Evolutionary conservation across 2,888 invertebrate species (phyloP).

Genomic region (Lacanobia wlatinum): DNA sequence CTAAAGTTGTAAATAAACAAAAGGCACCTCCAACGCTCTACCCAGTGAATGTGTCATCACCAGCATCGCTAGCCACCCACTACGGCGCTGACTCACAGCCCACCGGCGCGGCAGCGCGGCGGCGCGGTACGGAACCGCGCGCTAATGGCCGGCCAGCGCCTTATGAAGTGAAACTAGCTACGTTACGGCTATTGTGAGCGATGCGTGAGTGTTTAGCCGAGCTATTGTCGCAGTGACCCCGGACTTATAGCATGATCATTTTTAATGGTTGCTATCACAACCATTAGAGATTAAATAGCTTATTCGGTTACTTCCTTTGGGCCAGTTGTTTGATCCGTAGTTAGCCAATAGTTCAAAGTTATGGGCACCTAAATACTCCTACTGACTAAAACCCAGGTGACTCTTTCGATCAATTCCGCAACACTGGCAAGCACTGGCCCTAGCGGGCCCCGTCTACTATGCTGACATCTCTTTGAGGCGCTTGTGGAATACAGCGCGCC

Average conservation of each 20-base stretch:
- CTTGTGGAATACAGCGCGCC: too few relatives aligned
- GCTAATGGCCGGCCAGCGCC: constrained; percentile 4
- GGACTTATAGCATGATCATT: constrained; percentile 7
- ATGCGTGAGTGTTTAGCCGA: neutral
- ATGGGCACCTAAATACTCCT: too few relatives aligned
- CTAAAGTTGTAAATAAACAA: too few relatives aligned
- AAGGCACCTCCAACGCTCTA: neutral
- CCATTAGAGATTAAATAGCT: neutral
- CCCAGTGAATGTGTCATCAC: neutral
- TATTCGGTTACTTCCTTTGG: neutral
- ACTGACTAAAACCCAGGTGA: too few relatives aligned
- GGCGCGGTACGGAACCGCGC: constrained; percentile 20
- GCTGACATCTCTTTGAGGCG: too few relatives aligned
- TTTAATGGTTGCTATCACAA: neutral
- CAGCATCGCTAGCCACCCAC: constrained; percentile 18
- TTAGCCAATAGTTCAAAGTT: too few relatives aligned
- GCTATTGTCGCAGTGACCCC: constrained; percentile 34
- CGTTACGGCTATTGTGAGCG: constrained; percentile 42
- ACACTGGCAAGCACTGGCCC: too few relatives aligned
- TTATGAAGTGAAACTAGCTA: neutral
- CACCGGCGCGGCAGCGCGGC: neutral
- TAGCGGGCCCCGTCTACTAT: too few relatives aligned
- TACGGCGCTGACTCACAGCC: constrained; percentile 24
- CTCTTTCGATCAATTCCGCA: too few relatives aligned
- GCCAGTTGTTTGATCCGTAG: too few relatives aligned